A percentile compares a stretch with the other conserved stretches of the same genome.
Conservation (phyloP, 1,140 invertebrate genomes). For the Apocrypta bakeri region DNA sequence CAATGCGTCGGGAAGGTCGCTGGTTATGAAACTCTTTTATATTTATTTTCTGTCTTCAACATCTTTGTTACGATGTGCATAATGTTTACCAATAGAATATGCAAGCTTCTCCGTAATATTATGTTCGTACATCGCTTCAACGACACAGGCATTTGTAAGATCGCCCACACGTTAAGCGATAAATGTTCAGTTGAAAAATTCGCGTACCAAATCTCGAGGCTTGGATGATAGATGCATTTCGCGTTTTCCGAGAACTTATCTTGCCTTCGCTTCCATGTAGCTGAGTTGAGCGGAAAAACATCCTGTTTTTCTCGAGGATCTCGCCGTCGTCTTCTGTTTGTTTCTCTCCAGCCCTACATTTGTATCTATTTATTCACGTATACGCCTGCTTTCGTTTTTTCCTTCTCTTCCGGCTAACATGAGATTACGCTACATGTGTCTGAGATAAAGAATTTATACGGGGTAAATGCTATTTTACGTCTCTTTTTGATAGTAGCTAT, state of each 20-base stretch:
- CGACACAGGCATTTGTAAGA: neutral
- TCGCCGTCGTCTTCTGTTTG: neutral
- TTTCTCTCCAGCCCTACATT: neutral
- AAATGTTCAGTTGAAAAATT: constrained; percentile 57
- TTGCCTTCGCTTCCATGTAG: neutral
- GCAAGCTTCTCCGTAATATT: neutral
- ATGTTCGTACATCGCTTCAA: too few species aligned
- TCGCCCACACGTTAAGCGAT: constrained; percentile 32
- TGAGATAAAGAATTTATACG: constrained; percentile 1
- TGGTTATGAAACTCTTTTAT: too few species aligned
- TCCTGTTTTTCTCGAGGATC: constrained; percentile 27
- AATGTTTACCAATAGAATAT: neutral
- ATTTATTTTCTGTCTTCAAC: too few species aligned
- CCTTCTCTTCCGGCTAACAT: neutral
- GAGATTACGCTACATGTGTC: neutral
- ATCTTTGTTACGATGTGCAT: neutral
- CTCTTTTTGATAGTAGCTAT: neutral
- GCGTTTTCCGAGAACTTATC: constrained; percentile 23
- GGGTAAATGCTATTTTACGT: neutral
- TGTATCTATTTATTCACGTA: neutral
- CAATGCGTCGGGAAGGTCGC: too few species aligned
- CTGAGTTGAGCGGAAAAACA: constrained; percentile 46
- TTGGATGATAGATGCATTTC: constrained; percentile 50
- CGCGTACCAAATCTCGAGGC: constrained; percentile 32
- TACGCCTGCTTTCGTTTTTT: neutral